Evolutionary conservation across 2,888 invertebrate genomes (phyloP).

Genomic region (Melieria omissa): DNA sequence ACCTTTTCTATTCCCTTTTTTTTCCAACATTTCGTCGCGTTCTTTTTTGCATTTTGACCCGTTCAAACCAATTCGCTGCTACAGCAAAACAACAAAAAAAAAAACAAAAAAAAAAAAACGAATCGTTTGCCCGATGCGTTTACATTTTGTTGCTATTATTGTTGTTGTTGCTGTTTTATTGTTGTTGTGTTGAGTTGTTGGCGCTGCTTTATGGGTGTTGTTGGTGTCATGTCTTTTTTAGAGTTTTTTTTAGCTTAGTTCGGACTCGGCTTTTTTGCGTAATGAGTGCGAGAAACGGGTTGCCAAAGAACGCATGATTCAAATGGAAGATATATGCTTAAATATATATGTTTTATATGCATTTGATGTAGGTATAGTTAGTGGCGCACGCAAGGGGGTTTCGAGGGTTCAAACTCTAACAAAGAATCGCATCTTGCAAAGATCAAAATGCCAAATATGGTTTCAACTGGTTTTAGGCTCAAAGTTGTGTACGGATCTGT

Average conservation of each 20-base stretch:
- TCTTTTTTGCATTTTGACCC: slow-evolving; percentile 35
- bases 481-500: too few species aligned
- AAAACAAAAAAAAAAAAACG: background rate
- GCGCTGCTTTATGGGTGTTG: background rate
- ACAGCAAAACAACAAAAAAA: too few species aligned
- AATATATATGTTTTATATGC: too few species aligned
- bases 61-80: slow-evolving; percentile 30
- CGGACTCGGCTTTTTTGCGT: background rate
- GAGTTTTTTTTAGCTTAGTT: slow-evolving; percentile 45
- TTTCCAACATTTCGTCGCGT: slow-evolving; percentile 6
- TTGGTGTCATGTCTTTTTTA: slow-evolving; percentile 30
- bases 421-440: too few species aligned
- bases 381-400: too few species aligned
- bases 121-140: slow-evolving; percentile 17
- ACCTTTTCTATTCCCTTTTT: slow-evolving; percentile 5
- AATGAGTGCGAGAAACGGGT: slow-evolving; percentile 4
- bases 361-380: too few species aligned
- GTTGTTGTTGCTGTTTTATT: slow-evolving; percentile 15
- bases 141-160: slow-evolving; percentile 8
- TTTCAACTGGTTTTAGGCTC: too few species aligned
- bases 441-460: too few species aligned
- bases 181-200: slow-evolving; percentile 1
- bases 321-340: too few species aligned
- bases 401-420: too few species aligned
- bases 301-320: slow-evolving; percentile 15